Evolutionary conservation across 2,888 invertebrate species (phyloP).

Genomic region (Caenorhabditis plicata): DNA sequence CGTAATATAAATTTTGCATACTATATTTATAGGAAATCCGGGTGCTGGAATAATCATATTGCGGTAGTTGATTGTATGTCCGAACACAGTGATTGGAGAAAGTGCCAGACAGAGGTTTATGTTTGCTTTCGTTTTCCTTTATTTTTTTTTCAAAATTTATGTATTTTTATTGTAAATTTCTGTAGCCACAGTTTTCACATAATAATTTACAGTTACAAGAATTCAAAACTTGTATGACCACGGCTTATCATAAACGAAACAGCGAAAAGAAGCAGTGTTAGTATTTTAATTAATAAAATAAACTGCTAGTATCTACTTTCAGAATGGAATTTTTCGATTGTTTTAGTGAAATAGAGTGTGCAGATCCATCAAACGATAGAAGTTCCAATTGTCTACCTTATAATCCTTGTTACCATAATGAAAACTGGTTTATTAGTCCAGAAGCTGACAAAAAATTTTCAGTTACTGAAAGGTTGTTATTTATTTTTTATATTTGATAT

Average conservation of each 20-base stretch:
- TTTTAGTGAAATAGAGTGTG: slow-evolving; percentile 21
- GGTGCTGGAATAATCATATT: slow-evolving; percentile 58
- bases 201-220: slow-evolving; percentile 11
- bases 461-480: background rate
- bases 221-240: slow-evolving; percentile 20
- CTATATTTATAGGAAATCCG: slow-evolving; percentile 35
- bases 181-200: background rate
- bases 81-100: slow-evolving; percentile 58
- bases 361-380: slow-evolving; percentile 1
- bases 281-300: too few species aligned
- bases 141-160: background rate
- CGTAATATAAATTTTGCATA: too few species aligned
- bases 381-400: slow-evolving; percentile 9
- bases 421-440: slow-evolving; percentile 23
- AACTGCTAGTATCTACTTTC: too few species aligned
- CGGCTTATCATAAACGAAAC: slow-evolving; percentile 14
- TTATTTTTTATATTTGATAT: background rate
- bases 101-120: slow-evolving; percentile 50
- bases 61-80: slow-evolving; percentile 56
- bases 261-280: too few species aligned
- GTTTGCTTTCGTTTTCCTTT: too few species aligned
- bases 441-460: slow-evolving; percentile 3
- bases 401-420: slow-evolving; percentile 14
- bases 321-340: slow-evolving; percentile 19
- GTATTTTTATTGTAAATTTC: background rate